Base-by-base conservation (phyloP, 2,888 invertebrate genomes). In the Mimachlamys varia region DNA sequence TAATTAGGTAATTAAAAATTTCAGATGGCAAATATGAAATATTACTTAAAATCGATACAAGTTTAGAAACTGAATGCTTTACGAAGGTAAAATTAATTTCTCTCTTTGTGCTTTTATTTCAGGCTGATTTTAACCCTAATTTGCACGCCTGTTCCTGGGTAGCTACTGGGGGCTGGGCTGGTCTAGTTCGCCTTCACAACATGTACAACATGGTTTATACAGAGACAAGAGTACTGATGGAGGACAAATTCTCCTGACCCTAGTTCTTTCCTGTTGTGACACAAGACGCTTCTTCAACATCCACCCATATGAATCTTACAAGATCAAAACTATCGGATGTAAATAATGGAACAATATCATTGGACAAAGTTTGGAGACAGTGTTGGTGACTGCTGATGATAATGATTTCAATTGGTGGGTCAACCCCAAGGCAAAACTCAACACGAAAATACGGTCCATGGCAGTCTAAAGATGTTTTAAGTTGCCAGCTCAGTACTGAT, bases 91-190 rank as follows among this genome's bases (percentile, higher is more conserved):
- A 2, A n/a, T 10, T 53, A 5, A 12, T 91, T 87, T 88, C 53
- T 87, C 62, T n/a, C n/a, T n/a, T n/a, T n/a, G n/a, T n/a, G n/a
- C n/a, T n/a, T n/a, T n/a, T n/a, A n/a, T 93, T 93, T 50, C 93
- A 94, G 94, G 88, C 92, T n/a, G 89, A 89, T 15, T 90, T 93
- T 5, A 94, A 93, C 62, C 94, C 94, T 15, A 94, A 94, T 89
- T 89, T 93, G 44, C 88, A 88, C 33, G 92, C 92, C 38, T 94
- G 94, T 90, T 91, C 90, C 76, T 94, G 94, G 94, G 50, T 94
- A 5, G 93, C 94, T 1, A 92, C 91, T 58, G 94, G 92, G 19
- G 94, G 94, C 13, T 92, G 93, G 17, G 87, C 93, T 13, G 94
- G 94, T 15, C 91, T 94, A 13, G 92, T 94, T 7, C 90, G 93